Evolutionary conservation across 2,797 vertebrate genomes (phyloP), one percentile per base, ranked within the genome.

Genomic region (Capromys pilorides): DNA sequence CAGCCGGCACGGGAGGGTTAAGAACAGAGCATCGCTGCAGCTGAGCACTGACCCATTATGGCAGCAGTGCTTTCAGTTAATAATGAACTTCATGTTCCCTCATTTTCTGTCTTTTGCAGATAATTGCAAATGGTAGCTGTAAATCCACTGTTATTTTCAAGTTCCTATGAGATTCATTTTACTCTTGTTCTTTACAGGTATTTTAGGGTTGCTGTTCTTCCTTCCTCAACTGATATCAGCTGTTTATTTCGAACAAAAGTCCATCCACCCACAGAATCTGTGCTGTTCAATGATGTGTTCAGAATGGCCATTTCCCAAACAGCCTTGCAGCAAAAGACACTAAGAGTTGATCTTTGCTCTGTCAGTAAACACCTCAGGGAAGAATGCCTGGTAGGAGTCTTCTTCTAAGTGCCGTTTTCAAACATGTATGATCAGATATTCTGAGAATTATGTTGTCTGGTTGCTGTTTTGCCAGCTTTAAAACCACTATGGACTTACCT

Each of bases 231-330:
- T 31, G 98, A 98, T 36, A 96, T 75, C 95, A 98, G 98, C 98
- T 98, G 98, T 89, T 98, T 99, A 10, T 99, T 99, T 96, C 98
- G 99, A 96, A 99, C 99, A 19, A 98, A 98, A 97, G 97, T 98
- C 79, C 98, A 98, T 86, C 96, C 97, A 61, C 97, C 98, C 92
- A 80, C 93, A 10, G 98, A 98, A 89, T 97, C 95, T 6, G 64
- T 98, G 84, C 49, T 96, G 16, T 98, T 98, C 96, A 98, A 96
- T 0, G 98, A 99, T 81, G 84, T 98, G 71, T 99, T 99, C 98
- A 96, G 98, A 96, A 97, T 98, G 62, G 95, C 97, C 80, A 97
- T 98, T 94, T 97, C 98, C 93, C 98, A 98, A 84, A 61, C 87
- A 3, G 71, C 93, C 0, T 94, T 99, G 91, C 98, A 98, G 0